Conservation (phyloP, 2,888 invertebrate species). For the Norana najaformis region DNA sequence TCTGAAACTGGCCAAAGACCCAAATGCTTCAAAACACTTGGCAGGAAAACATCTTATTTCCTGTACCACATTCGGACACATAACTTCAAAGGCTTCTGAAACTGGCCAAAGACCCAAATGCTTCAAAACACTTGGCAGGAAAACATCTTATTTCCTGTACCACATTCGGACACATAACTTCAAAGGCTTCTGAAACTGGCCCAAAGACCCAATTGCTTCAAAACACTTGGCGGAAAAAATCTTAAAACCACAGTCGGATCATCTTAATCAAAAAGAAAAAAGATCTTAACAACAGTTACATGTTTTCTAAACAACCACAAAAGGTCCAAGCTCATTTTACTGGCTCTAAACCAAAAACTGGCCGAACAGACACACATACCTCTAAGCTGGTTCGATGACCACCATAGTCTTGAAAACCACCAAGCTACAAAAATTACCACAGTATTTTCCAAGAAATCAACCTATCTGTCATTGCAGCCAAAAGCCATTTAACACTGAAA, state of each 20-base stretch:
- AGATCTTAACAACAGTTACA: background rate
- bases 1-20: too few relatives aligned
- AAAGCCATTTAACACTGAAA: background rate
- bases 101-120: background rate
- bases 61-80: background rate
- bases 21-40: too few relatives aligned
- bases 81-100: background rate
- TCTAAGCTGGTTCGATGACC: constrained; percentile 36
- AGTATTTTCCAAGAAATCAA: background rate
- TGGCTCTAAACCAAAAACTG: background rate
- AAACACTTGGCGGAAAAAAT: background rate
- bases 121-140: too few relatives aligned
- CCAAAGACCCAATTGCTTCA: too few relatives aligned
- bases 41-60: background rate
- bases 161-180: background rate
- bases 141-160: background rate
- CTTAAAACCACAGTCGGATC: background rate
- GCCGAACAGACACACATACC: background rate
- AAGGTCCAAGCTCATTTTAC: background rate
- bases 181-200: background rate
- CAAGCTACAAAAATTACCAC: background rate
- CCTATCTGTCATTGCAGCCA: too few relatives aligned
- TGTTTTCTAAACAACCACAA: too few relatives aligned
- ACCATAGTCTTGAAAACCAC: background rate
- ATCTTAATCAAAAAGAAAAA: background rate